Evolutionary conservation across 2,888 invertebrate species (phyloP).

Genomic region (Lasioglossum lativentre): DNA sequence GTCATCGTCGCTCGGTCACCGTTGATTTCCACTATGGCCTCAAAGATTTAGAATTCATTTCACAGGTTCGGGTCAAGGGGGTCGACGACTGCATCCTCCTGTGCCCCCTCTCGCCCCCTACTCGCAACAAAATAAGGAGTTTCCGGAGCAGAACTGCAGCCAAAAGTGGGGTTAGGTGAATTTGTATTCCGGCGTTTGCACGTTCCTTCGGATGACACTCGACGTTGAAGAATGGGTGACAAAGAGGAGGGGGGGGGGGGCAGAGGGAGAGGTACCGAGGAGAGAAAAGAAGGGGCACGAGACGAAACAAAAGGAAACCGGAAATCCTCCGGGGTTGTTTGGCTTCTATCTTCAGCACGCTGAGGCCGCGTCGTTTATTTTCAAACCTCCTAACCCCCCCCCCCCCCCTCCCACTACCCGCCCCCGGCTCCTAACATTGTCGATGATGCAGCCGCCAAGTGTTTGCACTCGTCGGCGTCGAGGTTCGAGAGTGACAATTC

Average conservation of each 20-base stretch:
- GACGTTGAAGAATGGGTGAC: neutral
- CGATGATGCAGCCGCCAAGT: neutral
- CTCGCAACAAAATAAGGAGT: neutral
- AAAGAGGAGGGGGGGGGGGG: neutral
- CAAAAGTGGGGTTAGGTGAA: neutral
- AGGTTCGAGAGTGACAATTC: conserved; percentile 11
- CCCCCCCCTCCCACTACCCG: neutral
- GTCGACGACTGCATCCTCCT: conserved; percentile 21
- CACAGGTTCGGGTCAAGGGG: neutral
- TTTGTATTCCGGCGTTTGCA: conserved; percentile 38
- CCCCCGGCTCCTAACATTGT: neutral
- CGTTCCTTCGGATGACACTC: conserved; percentile 34
- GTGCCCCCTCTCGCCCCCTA: neutral
- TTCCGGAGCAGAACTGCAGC: neutral
- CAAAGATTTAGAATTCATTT: conserved; percentile 37
- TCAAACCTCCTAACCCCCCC: neutral
- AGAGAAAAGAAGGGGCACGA: neutral
- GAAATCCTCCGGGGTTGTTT: conserved; percentile 22
- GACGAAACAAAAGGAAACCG: conserved; percentile 20
- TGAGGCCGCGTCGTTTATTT: conserved; percentile 2
- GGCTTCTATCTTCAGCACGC: conserved; percentile 10
- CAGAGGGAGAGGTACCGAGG: neutral
- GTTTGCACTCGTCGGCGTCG: conserved; percentile 22
- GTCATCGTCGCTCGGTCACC: conserved; percentile 48
- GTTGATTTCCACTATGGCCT: conserved; percentile 34